These are phyloP conservation scores for Cottoperca gobio DNA, from an alignment of 2,797 vertebrate genomes.

Conservation along the genomic window DNA sequence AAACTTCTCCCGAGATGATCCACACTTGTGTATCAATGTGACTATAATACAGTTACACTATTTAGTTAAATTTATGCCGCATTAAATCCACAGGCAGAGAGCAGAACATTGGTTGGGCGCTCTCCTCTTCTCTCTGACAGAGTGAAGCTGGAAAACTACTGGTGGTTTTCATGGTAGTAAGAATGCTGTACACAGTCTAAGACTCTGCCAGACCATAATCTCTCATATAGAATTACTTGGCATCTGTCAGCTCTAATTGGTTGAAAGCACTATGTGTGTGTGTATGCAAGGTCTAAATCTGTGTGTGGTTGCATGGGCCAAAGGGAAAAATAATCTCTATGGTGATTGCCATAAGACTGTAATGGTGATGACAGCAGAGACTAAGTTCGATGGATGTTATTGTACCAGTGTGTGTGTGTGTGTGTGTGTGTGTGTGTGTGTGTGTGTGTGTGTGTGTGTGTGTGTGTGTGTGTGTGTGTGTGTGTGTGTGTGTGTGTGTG, in stretches of 20 bases:
- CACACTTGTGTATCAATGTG: background rate
- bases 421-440: constrained; percentile 8
- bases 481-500: constrained; percentile 1
- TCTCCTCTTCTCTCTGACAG: constrained; percentile 44
- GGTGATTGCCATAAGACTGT: constrained; percentile 32
- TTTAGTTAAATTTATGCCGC: constrained; percentile 42
- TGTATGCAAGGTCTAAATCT: constrained; percentile 24
- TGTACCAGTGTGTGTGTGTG: constrained; percentile 11
- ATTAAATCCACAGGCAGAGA: constrained; percentile 29
- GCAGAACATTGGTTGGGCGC: constrained; percentile 23
- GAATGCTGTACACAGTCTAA: constrained; percentile 49
- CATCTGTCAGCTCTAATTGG: constrained; percentile 66
- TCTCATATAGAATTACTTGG: constrained; percentile 70
- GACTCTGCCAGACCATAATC: constrained; percentile 62
- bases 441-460: background rate
- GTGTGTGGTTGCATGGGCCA: constrained; percentile 34
- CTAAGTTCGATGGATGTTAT: constrained; percentile 41
- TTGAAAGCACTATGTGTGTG: constrained; percentile 31
- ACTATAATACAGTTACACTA: constrained; percentile 7
- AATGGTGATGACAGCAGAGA: constrained; percentile 48
- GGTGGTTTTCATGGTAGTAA: constrained; percentile 62
- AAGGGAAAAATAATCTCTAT: constrained; percentile 49
- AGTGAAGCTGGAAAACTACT: constrained; percentile 63
- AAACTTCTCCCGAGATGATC: constrained; percentile 4
- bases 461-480: background rate